phyloP scores from a whole-genome alignment of 2,888 invertebrate species.

The Antitype chi region DNA sequence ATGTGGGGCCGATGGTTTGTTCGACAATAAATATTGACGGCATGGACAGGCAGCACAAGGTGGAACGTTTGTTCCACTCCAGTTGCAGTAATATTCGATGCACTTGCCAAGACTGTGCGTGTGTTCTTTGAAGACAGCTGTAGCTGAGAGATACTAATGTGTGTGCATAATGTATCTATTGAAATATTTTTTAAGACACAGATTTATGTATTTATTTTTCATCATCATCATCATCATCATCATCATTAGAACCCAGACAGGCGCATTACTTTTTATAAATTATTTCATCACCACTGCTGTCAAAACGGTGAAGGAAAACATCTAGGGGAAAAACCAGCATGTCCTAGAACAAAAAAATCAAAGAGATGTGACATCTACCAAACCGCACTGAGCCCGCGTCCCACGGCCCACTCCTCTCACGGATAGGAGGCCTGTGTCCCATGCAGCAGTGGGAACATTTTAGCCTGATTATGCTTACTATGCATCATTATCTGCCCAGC shows the following conservation, averaged over 20 bases:
- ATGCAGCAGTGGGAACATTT: too few species aligned
- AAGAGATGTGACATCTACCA: too few species aligned
- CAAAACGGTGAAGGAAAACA: too few species aligned
- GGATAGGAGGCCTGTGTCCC: too few species aligned
- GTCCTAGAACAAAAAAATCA: too few species aligned
- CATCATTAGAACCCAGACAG: not conserved
- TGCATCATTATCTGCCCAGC: too few species aligned
- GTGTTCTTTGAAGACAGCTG: conserved; percentile 31
- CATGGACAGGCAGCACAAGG: conserved; percentile 69
- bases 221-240: not conserved
- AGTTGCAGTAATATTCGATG: conserved; percentile 72
- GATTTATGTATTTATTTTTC: not conserved
- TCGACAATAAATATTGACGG: conserved; percentile 70
- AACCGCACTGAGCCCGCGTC: too few species aligned
- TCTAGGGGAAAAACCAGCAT: too few species aligned
- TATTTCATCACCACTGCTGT: too few species aligned
- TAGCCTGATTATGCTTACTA: too few species aligned
- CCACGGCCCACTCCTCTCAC: too few species aligned
- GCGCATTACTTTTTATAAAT: too few species aligned
- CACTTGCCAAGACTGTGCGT: conserved; percentile 71
- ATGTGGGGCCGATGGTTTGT: conserved; percentile 59
- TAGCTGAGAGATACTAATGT: conserved; percentile 2
- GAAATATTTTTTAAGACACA: not conserved
- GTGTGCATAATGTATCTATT: not conserved
- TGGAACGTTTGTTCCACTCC: conserved; percentile 75